Percentiles rank a stretch among this genome's conserved stretches.
These are phyloP conservation scores for Pandemis corylana DNA, from an alignment of 2,888 invertebrate genomes.

Conservation along the genomic window DNA sequence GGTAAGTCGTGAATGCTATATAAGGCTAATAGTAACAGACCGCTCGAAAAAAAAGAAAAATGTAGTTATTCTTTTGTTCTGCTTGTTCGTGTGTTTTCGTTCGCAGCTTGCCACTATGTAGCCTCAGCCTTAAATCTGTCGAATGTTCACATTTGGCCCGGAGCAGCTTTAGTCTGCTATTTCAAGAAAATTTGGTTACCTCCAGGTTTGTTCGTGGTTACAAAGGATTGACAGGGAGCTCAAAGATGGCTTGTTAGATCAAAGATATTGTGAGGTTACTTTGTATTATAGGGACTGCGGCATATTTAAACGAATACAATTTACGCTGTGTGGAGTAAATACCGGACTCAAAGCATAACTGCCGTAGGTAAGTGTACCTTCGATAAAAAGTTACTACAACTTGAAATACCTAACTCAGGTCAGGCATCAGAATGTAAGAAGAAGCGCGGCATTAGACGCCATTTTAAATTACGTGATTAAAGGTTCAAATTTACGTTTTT, in stretches of 20 bases:
- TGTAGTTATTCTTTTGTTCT: too few relatives aligned
- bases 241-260: neutral
- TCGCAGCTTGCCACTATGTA: neutral
- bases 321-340: neutral
- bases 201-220: constrained; percentile 18
- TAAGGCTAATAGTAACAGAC: too few relatives aligned
- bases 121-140: constrained; percentile 13
- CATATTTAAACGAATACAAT: neutral
- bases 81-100: too few relatives aligned
- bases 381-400: too few relatives aligned
- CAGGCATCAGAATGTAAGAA: too few relatives aligned
- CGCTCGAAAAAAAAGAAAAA: too few relatives aligned
- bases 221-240: constrained; percentile 20
- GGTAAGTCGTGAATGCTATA: too few relatives aligned
- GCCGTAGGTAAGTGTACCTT: too few relatives aligned
- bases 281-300: neutral
- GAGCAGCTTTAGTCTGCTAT: constrained; percentile 11
- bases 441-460: too few relatives aligned
- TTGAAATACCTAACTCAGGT: too few relatives aligned
- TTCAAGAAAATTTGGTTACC: constrained; percentile 11
- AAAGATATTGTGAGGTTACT: constrained; percentile 6
- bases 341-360: neutral
- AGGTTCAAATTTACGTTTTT: neutral
- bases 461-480: too few relatives aligned
- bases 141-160: constrained; percentile 12